These are phyloP conservation scores for Polypterus bichir DNA, from an alignment of 2,113 vertebrate genomes.

Conservation along the genomic window DNA sequence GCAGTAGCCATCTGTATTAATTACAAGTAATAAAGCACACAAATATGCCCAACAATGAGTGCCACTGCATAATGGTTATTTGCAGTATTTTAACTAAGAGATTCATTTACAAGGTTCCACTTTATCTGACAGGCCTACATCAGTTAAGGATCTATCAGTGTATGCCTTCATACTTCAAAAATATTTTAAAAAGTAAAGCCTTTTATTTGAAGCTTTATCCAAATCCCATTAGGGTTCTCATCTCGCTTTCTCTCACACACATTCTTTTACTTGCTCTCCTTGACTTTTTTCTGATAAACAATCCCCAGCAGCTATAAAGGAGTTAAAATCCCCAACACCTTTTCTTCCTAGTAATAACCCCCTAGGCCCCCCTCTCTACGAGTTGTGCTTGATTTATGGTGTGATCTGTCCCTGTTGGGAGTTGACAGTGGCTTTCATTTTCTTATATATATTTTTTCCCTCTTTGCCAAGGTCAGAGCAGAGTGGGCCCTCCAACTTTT, in stretches of 20 bases:
- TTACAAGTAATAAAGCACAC: too few relatives aligned
- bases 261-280: too few relatives aligned
- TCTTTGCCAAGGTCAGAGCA: slow-evolving; percentile 74
- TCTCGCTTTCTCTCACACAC: too few relatives aligned
- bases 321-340: slow-evolving; percentile 36
- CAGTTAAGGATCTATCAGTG: too few relatives aligned
- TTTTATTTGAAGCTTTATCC: neutral
- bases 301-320: slow-evolving; percentile 37
- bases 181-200: neutral
- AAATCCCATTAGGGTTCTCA: neutral
- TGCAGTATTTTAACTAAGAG: too few relatives aligned
- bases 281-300: slow-evolving; percentile 10
- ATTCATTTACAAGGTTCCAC: too few relatives aligned
- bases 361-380: slow-evolving; percentile 25
- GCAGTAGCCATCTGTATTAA: too few relatives aligned
- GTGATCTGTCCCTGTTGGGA: slow-evolving; percentile 65
- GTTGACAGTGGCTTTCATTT: slow-evolving; percentile 85
- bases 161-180: too few relatives aligned
- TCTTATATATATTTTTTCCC: slow-evolving; percentile 52
- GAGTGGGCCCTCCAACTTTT: slow-evolving; percentile 67
- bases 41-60: too few relatives aligned
- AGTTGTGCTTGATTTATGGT: slow-evolving; percentile 68
- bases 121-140: too few relatives aligned
- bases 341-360: neutral
- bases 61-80: too few relatives aligned